Percentiles rank a stretch among this genome's conserved stretches.
These are phyloP conservation scores for Danio choprae DNA, from an alignment of 2,797 vertebrate species.

Conservation along the genomic window DNA sequence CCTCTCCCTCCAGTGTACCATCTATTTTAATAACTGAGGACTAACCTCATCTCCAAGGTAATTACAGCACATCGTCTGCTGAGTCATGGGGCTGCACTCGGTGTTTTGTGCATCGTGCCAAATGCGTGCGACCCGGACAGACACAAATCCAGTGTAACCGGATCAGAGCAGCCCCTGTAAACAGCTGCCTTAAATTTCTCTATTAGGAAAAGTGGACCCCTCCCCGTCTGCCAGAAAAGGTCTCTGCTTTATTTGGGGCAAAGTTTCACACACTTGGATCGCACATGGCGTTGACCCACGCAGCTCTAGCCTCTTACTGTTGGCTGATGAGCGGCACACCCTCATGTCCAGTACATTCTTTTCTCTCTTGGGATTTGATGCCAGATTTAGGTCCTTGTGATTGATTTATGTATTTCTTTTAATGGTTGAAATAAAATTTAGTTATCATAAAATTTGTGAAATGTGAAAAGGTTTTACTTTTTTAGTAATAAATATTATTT, in stretches of 20 bases:
- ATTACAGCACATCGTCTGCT: slow-evolving; percentile 57
- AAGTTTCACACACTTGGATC: slow-evolving; percentile 43
- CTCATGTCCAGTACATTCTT: neutral
- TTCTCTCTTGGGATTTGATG: neutral
- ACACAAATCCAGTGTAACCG: slow-evolving; percentile 57
- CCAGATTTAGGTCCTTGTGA: neutral
- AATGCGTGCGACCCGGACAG: slow-evolving; percentile 46
- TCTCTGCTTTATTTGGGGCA: slow-evolving; percentile 51
- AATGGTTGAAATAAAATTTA: too few relatives aligned
- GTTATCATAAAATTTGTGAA: too few relatives aligned
- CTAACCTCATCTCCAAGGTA: slow-evolving; percentile 46
- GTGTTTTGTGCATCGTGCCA: slow-evolving; percentile 39
- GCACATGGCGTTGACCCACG: slow-evolving; percentile 14
- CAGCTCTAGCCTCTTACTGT: neutral
- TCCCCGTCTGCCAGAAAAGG: slow-evolving; percentile 48
- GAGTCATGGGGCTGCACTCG: slow-evolving; percentile 55
- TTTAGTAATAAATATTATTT: too few relatives aligned
- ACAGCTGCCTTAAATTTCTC: slow-evolving; percentile 58
- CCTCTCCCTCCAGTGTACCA: slow-evolving; percentile 43
- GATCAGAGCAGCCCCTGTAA: slow-evolving; percentile 56
- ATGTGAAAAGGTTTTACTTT: too few relatives aligned
- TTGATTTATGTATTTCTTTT: too few relatives aligned
- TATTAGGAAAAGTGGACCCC: slow-evolving; percentile 50
- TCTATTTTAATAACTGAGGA: slow-evolving; percentile 56
- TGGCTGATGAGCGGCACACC: slow-evolving; percentile 10